A percentile compares a stretch with the other conserved stretches of the same genome.
Evolutionary conservation across 2,888 invertebrate genomes (phyloP).

Genomic region (Spodoptera littoralis): DNA sequence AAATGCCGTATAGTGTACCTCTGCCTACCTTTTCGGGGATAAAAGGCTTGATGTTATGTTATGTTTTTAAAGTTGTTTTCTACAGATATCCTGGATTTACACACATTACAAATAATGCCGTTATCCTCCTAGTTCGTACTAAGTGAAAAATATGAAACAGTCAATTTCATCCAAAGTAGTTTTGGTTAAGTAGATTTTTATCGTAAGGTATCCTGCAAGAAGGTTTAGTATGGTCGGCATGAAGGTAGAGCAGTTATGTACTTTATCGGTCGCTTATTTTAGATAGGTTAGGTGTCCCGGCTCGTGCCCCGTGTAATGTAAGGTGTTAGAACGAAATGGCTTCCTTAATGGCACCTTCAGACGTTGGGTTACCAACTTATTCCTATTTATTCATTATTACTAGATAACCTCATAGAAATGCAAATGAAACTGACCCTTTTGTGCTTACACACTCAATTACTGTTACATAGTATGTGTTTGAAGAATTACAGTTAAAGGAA

Average conservation of each 20-base stretch:
- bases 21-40: no score
- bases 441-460: conserved; percentile 5
- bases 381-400: conserved; percentile 33
- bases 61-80: no score
- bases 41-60: no score
- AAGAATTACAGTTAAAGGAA: conserved; percentile 1
- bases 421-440: conserved; percentile 1
- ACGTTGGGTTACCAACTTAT: conserved; percentile 26
- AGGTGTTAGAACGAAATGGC: conserved; percentile 44
- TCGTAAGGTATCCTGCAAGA: conserved; percentile 10
- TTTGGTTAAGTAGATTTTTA: conserved; percentile 13
- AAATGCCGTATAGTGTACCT: no score
- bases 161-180: conserved; percentile 4
- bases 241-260: conserved; percentile 16
- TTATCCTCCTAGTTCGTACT: no score
- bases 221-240: conserved; percentile 14
- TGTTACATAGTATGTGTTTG: conserved; percentile 7
- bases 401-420: conserved; percentile 12
- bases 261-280: conserved; percentile 36
- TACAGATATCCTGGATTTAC: no score
- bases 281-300: conserved; percentile 35
- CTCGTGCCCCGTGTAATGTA: conserved; percentile 32
- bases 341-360: conserved; percentile 39
- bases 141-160: background rate
- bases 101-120: no score